phyloP scores from a whole-genome alignment of 1,140 invertebrate species.

The Penaeus japonicus region DNA sequence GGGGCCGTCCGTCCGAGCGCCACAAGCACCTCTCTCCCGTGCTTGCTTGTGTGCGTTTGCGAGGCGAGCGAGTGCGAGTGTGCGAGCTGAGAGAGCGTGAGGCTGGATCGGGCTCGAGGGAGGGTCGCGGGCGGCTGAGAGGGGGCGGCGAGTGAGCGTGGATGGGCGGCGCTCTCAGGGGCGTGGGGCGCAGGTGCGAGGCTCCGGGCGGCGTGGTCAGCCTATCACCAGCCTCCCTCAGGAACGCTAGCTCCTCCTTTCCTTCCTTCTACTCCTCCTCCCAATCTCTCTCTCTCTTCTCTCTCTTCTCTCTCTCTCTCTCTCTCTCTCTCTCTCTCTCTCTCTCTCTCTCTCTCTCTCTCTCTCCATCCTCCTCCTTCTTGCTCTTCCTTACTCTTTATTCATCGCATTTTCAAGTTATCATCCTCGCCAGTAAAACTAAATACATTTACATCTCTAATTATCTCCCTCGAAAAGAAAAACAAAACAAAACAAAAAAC shows the following conservation, averaged over 20 bases:
- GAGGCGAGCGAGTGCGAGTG: background rate
- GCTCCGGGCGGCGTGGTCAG: background rate
- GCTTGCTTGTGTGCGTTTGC: too few relatives aligned
- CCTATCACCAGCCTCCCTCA: conserved; percentile 33
- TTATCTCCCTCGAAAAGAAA: too few relatives aligned
- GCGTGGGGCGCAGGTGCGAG: conserved; percentile 47
- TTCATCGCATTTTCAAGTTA: background rate
- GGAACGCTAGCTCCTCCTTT: conserved; percentile 26
- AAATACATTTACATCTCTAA: too few relatives aligned
- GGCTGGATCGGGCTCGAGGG: background rate
- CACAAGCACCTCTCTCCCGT: too few relatives aligned
- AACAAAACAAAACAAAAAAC: too few relatives aligned
- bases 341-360: background rate
- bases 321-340: background rate
- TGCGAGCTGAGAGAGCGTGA: background rate
- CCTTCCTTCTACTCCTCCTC: background rate
- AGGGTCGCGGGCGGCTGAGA: background rate
- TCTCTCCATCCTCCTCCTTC: background rate
- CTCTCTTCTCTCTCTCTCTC: background rate
- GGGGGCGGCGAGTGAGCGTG: conserved; percentile 6
- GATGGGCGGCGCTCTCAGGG: background rate
- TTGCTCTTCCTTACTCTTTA: conserved; percentile 4
- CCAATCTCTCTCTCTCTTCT: background rate
- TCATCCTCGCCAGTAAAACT: background rate
- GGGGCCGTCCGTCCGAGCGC: too few relatives aligned